Base-by-base conservation (phyloP, 2,888 invertebrate species). In the Oscheius sp. region DNA sequence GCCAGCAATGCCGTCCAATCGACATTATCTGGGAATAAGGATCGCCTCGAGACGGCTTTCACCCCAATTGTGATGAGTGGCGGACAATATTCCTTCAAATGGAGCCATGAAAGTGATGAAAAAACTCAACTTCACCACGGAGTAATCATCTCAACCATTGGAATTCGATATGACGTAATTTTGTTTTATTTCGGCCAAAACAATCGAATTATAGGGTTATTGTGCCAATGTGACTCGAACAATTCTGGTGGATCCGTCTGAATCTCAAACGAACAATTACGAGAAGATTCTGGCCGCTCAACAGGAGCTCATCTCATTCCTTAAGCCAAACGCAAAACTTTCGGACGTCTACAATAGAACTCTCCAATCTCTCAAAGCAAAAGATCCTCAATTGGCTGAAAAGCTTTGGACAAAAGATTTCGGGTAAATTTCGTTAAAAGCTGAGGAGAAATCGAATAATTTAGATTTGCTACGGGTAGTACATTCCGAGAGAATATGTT, bases 21-120 rank as follows among this genome's bases (percentile, higher is more conserved):
- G 10, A n/a, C 67, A 6, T 37, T 84, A 52, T 69, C 69, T 3
- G 77, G 75, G 37, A 73, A 48, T 23, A 55, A 20, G 20, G 55
- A 55, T 33, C 55, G 33, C n/a, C 37, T 55, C 3, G 97, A 98
- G 86, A 93, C 95, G 91, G 98, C 97, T 87, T 99, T 97, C 87
- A 95, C 96, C 0, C 94, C 98, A 0, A 99, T 99, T 70, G 94
- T 99, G 84, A 98, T 98, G 88, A 97, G 96, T 37, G 98, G 98
- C 8, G 97, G 96, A n/a, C 92, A 93, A 86, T 98, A 97, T 89
- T 93, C 92, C 85, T 90, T 99, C 52, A 99, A 98, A 88, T 98
- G 97, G 88, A 96, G 95, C 86, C 94, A 93, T 3, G 91, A 88
- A 63, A 94, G 95, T 81, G 96, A 97, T 87, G 95, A 96, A 87